These are phyloP conservation scores for Leptopilina myrica DNA, from an alignment of 2,888 invertebrate species.

Conservation along the genomic window DNA sequence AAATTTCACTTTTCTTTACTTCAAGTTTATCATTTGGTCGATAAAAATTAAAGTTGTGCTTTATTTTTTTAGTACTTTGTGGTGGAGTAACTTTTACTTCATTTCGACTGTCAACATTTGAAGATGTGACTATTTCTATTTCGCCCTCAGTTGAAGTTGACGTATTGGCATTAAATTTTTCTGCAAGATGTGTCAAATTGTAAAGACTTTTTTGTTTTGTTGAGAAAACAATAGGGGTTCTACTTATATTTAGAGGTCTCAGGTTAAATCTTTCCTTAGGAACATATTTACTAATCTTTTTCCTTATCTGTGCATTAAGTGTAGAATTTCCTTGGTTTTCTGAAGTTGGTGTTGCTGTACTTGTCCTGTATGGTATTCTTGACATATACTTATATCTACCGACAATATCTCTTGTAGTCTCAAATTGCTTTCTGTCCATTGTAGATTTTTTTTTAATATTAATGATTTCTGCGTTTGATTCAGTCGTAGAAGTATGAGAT, in stretches of 20 bases:
- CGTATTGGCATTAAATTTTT: constrained; percentile 53
- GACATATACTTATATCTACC: constrained; percentile 71
- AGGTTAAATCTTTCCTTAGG: constrained; percentile 65
- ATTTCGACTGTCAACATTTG: constrained; percentile 42
- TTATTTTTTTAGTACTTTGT: neutral
- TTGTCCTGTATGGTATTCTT: constrained; percentile 64
- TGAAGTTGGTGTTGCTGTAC: constrained; percentile 58
- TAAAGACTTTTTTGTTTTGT: constrained; percentile 54
- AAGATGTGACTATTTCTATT: constrained; percentile 61
- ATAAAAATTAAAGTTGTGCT: constrained; percentile 26
- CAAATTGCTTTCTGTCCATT: constrained; percentile 50
- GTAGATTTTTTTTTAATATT: constrained; percentile 45
- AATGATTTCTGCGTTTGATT: constrained; percentile 38
- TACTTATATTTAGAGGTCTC: constrained; percentile 67
- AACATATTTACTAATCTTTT: constrained; percentile 64
- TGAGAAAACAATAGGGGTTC: constrained; percentile 51
- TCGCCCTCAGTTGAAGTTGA: constrained; percentile 71
- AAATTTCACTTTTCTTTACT: neutral
- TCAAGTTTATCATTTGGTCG: constrained; percentile 42
- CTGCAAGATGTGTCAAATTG: constrained; percentile 61
- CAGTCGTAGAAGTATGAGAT: constrained; percentile 51
- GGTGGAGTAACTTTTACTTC: constrained; percentile 19
- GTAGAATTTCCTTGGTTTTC: constrained; percentile 49
- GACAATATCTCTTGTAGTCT: constrained; percentile 58
- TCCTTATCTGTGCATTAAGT: constrained; percentile 59